Evolutionary conservation across 1,140 invertebrate species (phyloP), one percentile per base, ranked within the genome.

Genomic region (Venturia canescens): DNA sequence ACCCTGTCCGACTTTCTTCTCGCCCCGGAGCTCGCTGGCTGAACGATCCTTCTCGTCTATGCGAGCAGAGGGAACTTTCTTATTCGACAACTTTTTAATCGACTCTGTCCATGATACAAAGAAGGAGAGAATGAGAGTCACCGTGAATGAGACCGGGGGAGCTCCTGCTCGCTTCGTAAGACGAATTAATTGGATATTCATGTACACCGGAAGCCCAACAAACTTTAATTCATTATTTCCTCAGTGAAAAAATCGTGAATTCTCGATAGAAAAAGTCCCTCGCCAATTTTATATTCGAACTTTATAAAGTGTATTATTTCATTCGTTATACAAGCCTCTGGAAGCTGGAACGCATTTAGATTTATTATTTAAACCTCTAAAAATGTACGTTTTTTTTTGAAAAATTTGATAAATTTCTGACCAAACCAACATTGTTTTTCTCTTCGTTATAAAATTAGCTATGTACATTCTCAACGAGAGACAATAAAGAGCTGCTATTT

Each of bases 51-150:
- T 15, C 21, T 21, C 27, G 16, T 13, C 63, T 70, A 70, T 71
- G 23, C 34, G 15, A 50, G 21, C n/a, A 29, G 9, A 29, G n/a
- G 53, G 71, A 79, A 70, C 70, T 79, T 79, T 79, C 50, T 70
- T 71, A 29, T 44, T 48, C 67, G 78, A 71, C 78, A 70, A 38
- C n/a, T 77, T 77, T 77, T 77, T 77, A 77, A 77, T 77, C 53
- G 75, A 44, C 75, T 77, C 75, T n/a, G 34, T 23, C 3, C 23
- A 77, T 18, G 57, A 21, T 34, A 77, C 26, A 31, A 31, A 63
- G 60, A n/a, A n/a, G 23, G 60, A 63, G 60, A 18, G 23, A 63
- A 26, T 13, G 60, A 63, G 60, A 76, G 50, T 60, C 16, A 18
- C 71, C 38, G 71, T 13, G 66, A 69, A 63, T 63, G 60, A 63